These are phyloP conservation scores for Lagodon rhomboides DNA, from an alignment of 2,797 vertebrate species.

Conservation along the genomic window DNA sequence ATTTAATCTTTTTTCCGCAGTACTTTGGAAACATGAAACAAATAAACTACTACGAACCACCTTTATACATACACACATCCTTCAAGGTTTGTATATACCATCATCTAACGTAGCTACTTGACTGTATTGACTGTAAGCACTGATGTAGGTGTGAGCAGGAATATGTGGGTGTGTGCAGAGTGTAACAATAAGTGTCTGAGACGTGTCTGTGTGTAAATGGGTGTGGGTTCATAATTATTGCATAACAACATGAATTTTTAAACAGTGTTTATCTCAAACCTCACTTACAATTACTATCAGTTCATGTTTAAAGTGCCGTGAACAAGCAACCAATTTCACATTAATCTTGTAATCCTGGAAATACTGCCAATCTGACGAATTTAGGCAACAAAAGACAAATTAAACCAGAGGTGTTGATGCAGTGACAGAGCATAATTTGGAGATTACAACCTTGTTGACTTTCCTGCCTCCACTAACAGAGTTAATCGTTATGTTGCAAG, in stretches of 20 bases:
- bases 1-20: neutral
- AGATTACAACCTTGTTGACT: too few species aligned
- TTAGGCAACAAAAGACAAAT: neutral
- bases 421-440: too few species aligned
- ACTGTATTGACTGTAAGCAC: constrained; percentile 28
- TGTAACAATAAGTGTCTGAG: neutral
- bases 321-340: neutral
- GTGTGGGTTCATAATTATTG: constrained; percentile 1
- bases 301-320: neutral
- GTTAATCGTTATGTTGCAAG: too few species aligned
- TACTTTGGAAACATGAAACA: constrained; percentile 2
- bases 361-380: neutral
- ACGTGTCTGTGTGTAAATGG: constrained; percentile 7
- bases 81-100: neutral
- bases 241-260: constrained; percentile 5
- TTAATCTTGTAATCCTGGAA: neutral
- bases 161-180: constrained; percentile 2
- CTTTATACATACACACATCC: too few species aligned
- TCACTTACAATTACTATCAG: neutral
- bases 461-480: too few species aligned
- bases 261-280: neutral
- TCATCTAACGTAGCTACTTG: constrained; percentile 11
- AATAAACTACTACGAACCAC: neutral
- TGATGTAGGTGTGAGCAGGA: constrained; percentile 1
- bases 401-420: too few species aligned